These are phyloP conservation scores for Heliconius charithonia DNA, from an alignment of 2,888 invertebrate genomes.

Conservation along the genomic window DNA sequence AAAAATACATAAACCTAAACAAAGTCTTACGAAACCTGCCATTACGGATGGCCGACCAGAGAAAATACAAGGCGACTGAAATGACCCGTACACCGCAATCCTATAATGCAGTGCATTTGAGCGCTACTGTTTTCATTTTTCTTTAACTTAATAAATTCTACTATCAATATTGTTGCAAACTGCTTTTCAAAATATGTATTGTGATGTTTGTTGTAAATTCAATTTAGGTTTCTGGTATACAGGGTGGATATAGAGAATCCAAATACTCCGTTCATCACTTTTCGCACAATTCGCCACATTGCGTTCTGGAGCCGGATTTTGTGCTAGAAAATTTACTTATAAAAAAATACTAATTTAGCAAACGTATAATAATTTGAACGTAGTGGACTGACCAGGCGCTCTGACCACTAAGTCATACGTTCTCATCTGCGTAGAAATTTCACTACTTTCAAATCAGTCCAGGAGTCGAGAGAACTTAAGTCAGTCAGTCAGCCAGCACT, in stretches of 20 bases:
- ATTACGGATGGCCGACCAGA: constrained; percentile 38
- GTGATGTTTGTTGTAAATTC: neutral
- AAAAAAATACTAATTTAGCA: no score
- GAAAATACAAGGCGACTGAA: constrained; percentile 53
- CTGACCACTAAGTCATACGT: no score
- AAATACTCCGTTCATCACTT: neutral
- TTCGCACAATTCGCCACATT: neutral
- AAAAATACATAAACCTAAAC: constrained; percentile 15
- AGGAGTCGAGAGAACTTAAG: no score
- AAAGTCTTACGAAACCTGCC: constrained; percentile 19
- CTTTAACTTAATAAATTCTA: constrained; percentile 35
- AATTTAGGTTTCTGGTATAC: neutral
- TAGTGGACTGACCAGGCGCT: no score
- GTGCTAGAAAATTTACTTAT: no score
- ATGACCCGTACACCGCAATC: constrained; percentile 54
- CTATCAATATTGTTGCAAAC: constrained; percentile 20
- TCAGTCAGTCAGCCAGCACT: no score
- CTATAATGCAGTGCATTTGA: constrained; percentile 29
- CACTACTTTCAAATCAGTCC: no score
- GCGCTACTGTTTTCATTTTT: constrained; percentile 41
- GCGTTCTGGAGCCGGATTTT: neutral
- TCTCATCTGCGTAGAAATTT: no score
- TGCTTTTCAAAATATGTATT: constrained; percentile 13
- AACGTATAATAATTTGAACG: no score
- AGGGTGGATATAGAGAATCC: neutral